Conservation (phyloP, 2,888 invertebrate genomes). For the Amblyteles armatorius region DNA sequence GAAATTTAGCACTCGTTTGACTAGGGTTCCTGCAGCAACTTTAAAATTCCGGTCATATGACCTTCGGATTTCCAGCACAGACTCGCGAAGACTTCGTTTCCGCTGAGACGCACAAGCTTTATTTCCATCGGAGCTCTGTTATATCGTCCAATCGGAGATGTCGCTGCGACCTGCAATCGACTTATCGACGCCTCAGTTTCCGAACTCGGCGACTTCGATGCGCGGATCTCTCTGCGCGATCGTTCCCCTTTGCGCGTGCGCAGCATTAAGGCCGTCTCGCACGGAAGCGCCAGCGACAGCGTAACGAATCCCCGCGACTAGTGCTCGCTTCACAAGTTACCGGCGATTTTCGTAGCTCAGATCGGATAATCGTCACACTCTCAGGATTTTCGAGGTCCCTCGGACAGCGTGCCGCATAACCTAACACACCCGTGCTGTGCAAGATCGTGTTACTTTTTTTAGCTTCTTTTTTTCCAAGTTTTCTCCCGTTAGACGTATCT, state of each 20-base stretch:
- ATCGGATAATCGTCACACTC: constrained; percentile 20
- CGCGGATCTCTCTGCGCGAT: not conserved
- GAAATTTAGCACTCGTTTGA: too few species aligned
- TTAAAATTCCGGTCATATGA: constrained; percentile 5
- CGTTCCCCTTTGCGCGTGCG: not conserved
- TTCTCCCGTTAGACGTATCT: constrained; percentile 23
- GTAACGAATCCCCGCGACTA: not conserved
- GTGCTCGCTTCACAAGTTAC: constrained; percentile 34
- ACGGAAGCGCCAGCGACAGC: not conserved
- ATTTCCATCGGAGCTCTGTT: not conserved
- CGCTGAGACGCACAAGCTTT: not conserved
- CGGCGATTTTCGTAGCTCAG: not conserved
- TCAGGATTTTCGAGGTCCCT: not conserved
- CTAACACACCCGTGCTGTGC: not conserved
- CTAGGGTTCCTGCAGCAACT: not conserved
- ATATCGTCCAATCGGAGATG: not conserved
- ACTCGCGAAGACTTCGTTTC: not conserved
- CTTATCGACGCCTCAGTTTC: not conserved
- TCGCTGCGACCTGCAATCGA: not conserved
- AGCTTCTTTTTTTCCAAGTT: not conserved
- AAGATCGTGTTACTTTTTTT: not conserved
- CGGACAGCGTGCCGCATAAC: not conserved
- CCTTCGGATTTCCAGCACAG: not conserved
- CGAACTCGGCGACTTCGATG: constrained; percentile 22
- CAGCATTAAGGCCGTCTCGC: constrained; percentile 38